phyloP scores from a whole-genome alignment of 2,113 vertebrate genomes.

The Podarcis muralis region DNA sequence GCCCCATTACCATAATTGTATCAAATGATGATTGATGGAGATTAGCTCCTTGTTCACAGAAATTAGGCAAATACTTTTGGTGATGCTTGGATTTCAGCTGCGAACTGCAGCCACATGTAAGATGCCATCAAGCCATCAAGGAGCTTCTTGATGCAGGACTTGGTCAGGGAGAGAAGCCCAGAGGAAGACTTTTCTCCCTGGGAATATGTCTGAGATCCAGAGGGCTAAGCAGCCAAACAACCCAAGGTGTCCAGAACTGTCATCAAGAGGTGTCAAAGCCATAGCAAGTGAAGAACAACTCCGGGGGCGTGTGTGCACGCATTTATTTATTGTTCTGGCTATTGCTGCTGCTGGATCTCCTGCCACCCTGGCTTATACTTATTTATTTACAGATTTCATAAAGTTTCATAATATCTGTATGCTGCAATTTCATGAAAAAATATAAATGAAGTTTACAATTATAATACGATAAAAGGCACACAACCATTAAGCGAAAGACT shows the following conservation, averaged over 20 bases:
- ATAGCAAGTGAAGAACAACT: not conserved
- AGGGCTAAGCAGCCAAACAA: not conserved
- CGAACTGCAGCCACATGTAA: rapidly evolving
- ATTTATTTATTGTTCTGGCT: not conserved
- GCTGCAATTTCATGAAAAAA: too few relatives aligned
- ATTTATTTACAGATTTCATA: too few relatives aligned
- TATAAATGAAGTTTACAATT: too few relatives aligned
- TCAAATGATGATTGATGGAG: slow-evolving; percentile 65
- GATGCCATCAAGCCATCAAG: not conserved
- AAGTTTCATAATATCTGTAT: too few relatives aligned
- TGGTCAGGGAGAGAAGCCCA: rapidly evolving
- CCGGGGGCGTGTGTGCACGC: too few relatives aligned
- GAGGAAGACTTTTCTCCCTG: not conserved
- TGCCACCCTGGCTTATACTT: not conserved
- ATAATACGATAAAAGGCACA: too few relatives aligned
- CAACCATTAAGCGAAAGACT: too few relatives aligned
- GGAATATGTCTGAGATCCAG: not conserved
- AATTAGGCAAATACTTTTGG: slow-evolving; percentile 15
- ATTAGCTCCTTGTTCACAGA: slow-evolving; percentile 59
- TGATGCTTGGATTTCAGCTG: rapidly evolving
- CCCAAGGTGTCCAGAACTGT: not conserved
- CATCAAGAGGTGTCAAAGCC: not conserved
- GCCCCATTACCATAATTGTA: slow-evolving; percentile 66
- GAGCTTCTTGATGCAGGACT: rapidly evolving
- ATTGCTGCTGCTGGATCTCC: not conserved